These are phyloP conservation scores for Alouatta palliata DNA, from an alignment of 2,113 vertebrate genomes.

Conservation along the genomic window DNA sequence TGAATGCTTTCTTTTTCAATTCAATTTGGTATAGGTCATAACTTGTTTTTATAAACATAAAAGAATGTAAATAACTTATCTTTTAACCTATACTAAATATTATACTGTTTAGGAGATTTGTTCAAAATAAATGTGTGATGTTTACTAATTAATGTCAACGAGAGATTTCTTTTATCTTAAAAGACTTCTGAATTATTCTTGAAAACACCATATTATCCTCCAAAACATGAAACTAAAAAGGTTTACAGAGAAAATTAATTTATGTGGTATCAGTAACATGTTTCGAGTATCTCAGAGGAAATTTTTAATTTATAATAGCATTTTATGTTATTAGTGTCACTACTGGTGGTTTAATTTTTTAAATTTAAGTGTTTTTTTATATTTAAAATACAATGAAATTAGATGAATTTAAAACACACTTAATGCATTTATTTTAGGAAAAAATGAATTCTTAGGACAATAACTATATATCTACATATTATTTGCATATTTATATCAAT, in stretches of 20 bases:
- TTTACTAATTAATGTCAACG: background rate
- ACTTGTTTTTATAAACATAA: too few relatives aligned
- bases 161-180: background rate
- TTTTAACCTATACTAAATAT: background rate
- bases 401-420: background rate
- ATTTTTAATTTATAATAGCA: background rate
- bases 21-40: background rate
- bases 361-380: background rate
- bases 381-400: background rate
- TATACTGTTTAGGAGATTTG: background rate
- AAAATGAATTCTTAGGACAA: background rate
- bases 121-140: background rate
- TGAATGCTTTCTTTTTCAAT: background rate
- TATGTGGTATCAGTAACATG: background rate
- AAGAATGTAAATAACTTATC: background rate
- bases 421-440: background rate
- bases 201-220: background rate
- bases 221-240: background rate
- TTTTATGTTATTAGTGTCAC: background rate
- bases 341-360: background rate
- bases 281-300: background rate
- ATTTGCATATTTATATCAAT: background rate
- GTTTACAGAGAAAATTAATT: background rate
- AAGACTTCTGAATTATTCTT: background rate
- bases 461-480: background rate